Percentiles rank a stretch among this genome's conserved stretches.
phyloP scores from a whole-genome alignment of 1,140 invertebrate species.

The Drosophila littoralis region DNA sequence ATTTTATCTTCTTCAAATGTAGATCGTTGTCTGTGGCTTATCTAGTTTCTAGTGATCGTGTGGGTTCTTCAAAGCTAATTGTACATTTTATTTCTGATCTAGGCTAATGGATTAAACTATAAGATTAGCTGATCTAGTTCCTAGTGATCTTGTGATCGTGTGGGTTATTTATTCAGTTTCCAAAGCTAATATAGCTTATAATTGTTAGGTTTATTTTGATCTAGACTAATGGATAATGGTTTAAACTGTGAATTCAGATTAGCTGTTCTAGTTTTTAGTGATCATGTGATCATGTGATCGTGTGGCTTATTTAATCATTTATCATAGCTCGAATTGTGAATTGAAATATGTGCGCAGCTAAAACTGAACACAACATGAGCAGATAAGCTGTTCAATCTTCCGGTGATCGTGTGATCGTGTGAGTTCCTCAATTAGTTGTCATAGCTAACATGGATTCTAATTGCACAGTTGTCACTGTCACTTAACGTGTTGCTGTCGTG shows the following conservation, averaged over 20 bases:
- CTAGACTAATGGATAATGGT: neutral
- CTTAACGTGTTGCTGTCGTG: conserved; percentile 42
- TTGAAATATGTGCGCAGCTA: neutral
- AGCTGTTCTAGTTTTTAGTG: neutral
- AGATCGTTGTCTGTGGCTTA: too few relatives aligned
- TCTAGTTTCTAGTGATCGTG: neutral
- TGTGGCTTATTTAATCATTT: neutral
- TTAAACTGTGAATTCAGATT: conserved; percentile 1
- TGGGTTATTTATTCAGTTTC: neutral
- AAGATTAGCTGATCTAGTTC: conserved; percentile 5
- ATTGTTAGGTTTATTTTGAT: neutral
- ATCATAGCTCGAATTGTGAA: neutral
- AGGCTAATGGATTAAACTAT: neutral
- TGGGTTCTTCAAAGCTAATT: too few relatives aligned
- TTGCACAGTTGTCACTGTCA: conserved; percentile 46
- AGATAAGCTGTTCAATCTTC: neutral
- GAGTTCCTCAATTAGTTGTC: conserved; percentile 15
- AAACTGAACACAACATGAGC: neutral
- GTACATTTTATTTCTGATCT: neutral
- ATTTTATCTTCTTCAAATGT: too few relatives aligned
- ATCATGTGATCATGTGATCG: neutral
- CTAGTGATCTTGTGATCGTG: neutral
- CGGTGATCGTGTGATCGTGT: conserved; percentile 1
- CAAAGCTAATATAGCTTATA: neutral
- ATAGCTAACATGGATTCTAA: conserved; percentile 35